phyloP scores from a whole-genome alignment of 1,140 invertebrate genomes.

The Mylabris phalerata region DNA sequence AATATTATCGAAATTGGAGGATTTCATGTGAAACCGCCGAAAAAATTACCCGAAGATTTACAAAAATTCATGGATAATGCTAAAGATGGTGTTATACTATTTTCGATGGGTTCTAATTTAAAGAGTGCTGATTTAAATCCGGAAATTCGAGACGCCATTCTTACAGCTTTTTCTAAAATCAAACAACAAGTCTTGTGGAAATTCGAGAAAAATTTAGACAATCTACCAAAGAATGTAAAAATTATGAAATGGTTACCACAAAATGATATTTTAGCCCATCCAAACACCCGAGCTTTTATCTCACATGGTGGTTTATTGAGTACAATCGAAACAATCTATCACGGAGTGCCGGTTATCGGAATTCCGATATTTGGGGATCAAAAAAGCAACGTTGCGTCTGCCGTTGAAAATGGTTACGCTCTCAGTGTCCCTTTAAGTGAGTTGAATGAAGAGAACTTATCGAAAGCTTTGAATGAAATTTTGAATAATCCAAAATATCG shows the following conservation, averaged over 20 bases:
- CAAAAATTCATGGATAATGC: no score
- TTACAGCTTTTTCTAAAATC: no score
- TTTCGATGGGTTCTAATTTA: no score
- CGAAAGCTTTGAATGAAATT: constrained; percentile 26
- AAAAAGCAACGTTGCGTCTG: constrained; percentile 31
- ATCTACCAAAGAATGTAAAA: no score
- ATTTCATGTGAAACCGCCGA: no score
- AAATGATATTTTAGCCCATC: constrained; percentile 53
- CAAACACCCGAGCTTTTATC: constrained; percentile 40
- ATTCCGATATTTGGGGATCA: constrained; percentile 39
- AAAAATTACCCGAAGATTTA: no score
- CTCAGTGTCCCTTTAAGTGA: constrained; percentile 29
- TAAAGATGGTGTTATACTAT: no score
- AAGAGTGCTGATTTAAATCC: no score
- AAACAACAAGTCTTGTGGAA: no score
- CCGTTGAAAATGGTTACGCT: constrained; percentile 29
- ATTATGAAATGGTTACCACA: constrained; percentile 60
- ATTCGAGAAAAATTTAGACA: no score
- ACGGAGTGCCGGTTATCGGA: constrained; percentile 47
- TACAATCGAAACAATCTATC: constrained; percentile 44
- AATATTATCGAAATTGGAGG: no score
- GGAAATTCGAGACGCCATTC: no score
- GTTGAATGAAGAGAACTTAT: constrained; percentile 32
- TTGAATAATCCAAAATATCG: constrained; percentile 1
- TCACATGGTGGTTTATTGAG: constrained; percentile 50